Percentiles rank a stretch among this genome's conserved stretches.
These are phyloP conservation scores for Coryphaenoides rupestris DNA, from an alignment of 2,113 vertebrate species.

Conservation along the genomic window DNA sequence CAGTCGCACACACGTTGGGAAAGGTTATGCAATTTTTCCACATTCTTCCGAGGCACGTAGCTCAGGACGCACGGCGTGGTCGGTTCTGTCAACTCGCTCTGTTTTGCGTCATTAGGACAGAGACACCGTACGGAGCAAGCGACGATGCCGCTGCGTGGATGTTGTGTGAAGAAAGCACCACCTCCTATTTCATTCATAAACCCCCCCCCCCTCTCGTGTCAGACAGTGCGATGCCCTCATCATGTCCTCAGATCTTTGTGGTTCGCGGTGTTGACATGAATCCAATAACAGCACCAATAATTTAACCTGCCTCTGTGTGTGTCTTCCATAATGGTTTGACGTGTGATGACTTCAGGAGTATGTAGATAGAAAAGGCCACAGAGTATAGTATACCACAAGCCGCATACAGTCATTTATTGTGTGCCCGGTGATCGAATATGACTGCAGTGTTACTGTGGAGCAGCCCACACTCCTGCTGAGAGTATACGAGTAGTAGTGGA, in stretches of 20 bases:
- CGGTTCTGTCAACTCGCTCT: constrained; percentile 12
- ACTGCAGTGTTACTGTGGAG: neutral
- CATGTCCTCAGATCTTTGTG: neutral
- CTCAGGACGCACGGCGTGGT: constrained; percentile 22
- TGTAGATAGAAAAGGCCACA: neutral
- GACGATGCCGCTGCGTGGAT: constrained; percentile 17
- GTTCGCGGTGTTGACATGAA: neutral
- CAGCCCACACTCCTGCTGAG: constrained; percentile 43
- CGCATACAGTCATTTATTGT: neutral
- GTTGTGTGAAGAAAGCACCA: constrained; percentile 19
- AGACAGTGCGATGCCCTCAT: neutral
- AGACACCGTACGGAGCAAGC: no score
- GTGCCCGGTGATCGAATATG: neutral
- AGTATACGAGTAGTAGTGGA: neutral
- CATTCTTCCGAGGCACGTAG: constrained; percentile 47
- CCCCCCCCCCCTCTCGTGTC: constrained; percentile 34
- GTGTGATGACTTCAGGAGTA: no score
- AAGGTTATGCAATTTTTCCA: constrained; percentile 66
- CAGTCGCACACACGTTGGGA: neutral
- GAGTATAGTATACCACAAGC: neutral
- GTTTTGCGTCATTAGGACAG: constrained; percentile 16
- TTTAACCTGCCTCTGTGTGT: no score
- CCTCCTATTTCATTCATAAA: constrained; percentile 67
- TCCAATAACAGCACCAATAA: no score
- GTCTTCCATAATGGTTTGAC: neutral